Base-by-base conservation (phyloP, 92 coral and sea anemone species). In the Micromussa lordhowensis region DNA sequence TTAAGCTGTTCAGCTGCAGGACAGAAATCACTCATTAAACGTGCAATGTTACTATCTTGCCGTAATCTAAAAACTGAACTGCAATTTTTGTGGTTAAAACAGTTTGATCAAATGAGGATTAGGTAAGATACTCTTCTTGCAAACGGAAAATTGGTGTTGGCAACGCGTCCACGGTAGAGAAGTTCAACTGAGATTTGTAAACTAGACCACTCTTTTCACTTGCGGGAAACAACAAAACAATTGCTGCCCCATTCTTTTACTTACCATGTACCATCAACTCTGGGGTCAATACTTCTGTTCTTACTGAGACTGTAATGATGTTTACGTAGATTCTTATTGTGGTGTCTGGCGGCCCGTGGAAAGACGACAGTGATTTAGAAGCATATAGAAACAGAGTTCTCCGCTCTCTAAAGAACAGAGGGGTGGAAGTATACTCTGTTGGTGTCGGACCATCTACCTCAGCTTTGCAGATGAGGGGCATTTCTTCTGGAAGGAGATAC, bases 311-410 rank as follows among this genome's bases (percentile, higher is more conserved):
- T 4, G 16, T 14, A 78, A 36, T 11, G n/a, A 73, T 19, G 10
- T 85, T 57, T 75, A 14, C 16, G 26, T 74, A 95, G 98, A 68
- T 91, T 72, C 93, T 95, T 69, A 92, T 95, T 64, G 78, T 95
- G 64, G 57, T 93, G 40, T 84, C 93, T 54, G 89, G 94, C 30
- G 98, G 94, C 26, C 79, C 90, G 51, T 95, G 98, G 98, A 59
- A 92, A 31, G 82, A 82, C 18, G 93, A 89, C 61, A 38, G 75
- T 26, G 88, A 75, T 59, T 85, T 75, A n/a, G 9, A 14, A 75
- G 9, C 68, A 68, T 85, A 85, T 24, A 75, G 88, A 59, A 24
- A 22, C 3, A 85, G 88, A 61, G 61, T 85, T n/a, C 61, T 85
- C 10, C 16, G 35, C 38, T 44, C 82, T 12, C 90, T 93, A 8